Conservation (phyloP, 2,113 vertebrate genomes). For the Syngnathus scovelli region DNA sequence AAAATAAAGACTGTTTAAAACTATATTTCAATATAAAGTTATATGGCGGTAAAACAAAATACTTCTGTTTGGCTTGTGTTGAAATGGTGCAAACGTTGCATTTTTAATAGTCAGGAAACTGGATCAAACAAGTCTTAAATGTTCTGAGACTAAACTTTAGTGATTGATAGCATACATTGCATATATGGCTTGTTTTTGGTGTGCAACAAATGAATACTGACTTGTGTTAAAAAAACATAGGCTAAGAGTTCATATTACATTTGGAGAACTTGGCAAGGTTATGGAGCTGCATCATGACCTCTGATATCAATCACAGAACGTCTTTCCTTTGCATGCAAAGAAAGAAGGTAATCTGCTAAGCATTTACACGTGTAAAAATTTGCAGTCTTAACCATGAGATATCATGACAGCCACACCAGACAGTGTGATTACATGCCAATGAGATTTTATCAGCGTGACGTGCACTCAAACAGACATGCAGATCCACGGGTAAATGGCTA, state of each 20-base stretch:
- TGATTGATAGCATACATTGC: background rate
- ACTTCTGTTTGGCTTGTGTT: no score
- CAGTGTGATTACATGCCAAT: constrained; percentile 55
- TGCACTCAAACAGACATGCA: constrained; percentile 35
- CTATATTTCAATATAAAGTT: no score
- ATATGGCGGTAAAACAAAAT: no score
- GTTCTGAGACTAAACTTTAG: constrained; percentile 20
- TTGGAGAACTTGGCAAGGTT: constrained; percentile 38
- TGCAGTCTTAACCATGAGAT: constrained; percentile 44
- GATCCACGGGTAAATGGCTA: constrained; percentile 6
- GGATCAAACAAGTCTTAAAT: background rate
- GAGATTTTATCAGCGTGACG: constrained; percentile 36
- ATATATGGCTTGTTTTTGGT: constrained; percentile 26
- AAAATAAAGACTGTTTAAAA: no score
- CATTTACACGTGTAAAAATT: constrained; percentile 19
- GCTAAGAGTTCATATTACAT: constrained; percentile 11
- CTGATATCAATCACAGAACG: constrained; percentile 66
- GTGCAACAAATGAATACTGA: constrained; percentile 52
- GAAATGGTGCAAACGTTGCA: no score
- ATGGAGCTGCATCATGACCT: constrained; percentile 52
- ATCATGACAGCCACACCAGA: constrained; percentile 55
- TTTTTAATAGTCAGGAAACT: background rate
- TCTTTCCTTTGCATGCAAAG: constrained; percentile 44
- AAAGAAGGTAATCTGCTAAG: constrained; percentile 21
- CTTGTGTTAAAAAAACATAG: constrained; percentile 26